Percentiles rank a stretch among this genome's conserved stretches.
These are phyloP conservation scores for Lacanobia oleracea DNA, from an alignment of 2,888 invertebrate genomes.

Conservation along the genomic window DNA sequence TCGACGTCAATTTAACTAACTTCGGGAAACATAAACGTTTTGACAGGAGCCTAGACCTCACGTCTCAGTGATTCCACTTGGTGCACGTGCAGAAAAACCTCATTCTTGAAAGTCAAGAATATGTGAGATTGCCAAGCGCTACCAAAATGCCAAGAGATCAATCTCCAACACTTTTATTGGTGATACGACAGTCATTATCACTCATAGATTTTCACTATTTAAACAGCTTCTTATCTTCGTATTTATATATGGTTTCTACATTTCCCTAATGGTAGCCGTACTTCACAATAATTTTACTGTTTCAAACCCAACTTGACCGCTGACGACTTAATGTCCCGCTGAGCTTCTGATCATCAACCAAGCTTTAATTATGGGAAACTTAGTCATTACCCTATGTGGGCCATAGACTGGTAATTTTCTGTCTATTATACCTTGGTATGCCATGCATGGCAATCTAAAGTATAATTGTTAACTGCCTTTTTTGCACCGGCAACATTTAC, in stretches of 20 bases:
- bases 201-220: background rate
- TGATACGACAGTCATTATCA: background rate
- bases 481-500: slow-evolving; percentile 3
- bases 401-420: slow-evolving; percentile 37
- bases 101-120: too few relatives aligned
- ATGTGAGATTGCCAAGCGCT: too few relatives aligned
- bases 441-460: slow-evolving; percentile 9
- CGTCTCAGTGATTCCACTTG: too few relatives aligned
- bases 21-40: too few relatives aligned
- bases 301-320: slow-evolving; percentile 20
- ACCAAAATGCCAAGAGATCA: background rate
- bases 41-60: too few relatives aligned
- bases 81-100: too few relatives aligned
- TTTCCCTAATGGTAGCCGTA: slow-evolving; percentile 8
- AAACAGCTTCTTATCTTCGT: background rate
- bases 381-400: slow-evolving; percentile 39
- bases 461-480: slow-evolving; percentile 21
- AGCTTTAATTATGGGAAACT: slow-evolving; percentile 55
- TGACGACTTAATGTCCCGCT: slow-evolving; percentile 51
- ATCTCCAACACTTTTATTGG: background rate
- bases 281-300: slow-evolving; percentile 23
- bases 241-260: slow-evolving; percentile 12
- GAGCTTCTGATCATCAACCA: slow-evolving; percentile 54
- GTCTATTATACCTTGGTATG: slow-evolving; percentile 45
- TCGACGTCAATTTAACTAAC: too few relatives aligned